Conservation (phyloP, 2,113 vertebrate species). For the Sebastes fasciatus region DNA sequence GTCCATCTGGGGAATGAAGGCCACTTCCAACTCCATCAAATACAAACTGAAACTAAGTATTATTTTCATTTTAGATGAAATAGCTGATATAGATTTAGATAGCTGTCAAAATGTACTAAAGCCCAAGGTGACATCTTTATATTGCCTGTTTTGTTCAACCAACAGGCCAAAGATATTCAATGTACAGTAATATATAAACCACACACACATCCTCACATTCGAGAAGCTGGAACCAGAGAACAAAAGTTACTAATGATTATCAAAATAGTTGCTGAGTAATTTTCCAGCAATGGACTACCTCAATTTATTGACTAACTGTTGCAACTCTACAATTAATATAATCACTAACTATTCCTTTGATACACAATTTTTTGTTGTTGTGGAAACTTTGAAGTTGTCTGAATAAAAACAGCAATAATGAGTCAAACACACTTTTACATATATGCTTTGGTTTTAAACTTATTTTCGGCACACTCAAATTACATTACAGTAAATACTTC, state of each 20-base stretch:
- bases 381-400: neutral
- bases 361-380: neutral
- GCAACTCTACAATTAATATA: neutral
- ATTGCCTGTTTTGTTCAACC: no score
- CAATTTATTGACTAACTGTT: neutral
- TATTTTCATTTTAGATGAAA: neutral
- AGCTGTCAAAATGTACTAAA: neutral
- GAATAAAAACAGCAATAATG: neutral
- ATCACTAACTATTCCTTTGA: neutral
- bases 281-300: neutral
- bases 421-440: neutral
- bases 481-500: neutral
- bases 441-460: neutral
- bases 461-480: neutral
- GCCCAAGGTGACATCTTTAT: neutral
- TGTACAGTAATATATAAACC: neutral
- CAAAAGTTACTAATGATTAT: neutral
- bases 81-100: neutral
- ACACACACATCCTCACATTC: neutral
- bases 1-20: slow-evolving; percentile 21
- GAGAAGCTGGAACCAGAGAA: neutral
- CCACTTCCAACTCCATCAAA: neutral
- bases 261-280: neutral
- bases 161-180: no score
- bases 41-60: no score